Evolutionary conservation across 2,888 invertebrate genomes (phyloP), one percentile per base, ranked within the genome.

Genomic region (Chloroclysta siterata): DNA sequence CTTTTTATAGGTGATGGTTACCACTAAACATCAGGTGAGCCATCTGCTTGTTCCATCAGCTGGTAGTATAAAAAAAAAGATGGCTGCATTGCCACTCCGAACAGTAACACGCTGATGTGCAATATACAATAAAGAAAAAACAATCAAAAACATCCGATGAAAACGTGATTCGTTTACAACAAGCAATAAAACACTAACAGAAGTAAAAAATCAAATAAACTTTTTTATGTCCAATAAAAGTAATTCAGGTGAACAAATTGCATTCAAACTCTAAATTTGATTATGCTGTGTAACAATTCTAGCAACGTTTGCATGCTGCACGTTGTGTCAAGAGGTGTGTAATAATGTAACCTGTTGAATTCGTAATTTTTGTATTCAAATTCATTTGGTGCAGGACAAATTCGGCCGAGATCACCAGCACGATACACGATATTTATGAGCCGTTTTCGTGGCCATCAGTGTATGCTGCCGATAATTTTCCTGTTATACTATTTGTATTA

Each of bases 391-490:
- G 36, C 8, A 3, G 11, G 36, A 8, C 2, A 10, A 39, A 39
- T 39, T 33, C 33, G 33, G 33, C 22, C 22, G 22, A 22, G 22
- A 22, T 22, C 22, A 22, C 22, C 22, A 22, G 22, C 22, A 22
- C 22, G 22, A 2, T 22, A 22, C 22, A 22, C 22, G 22, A 22
- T 33, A 33, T 11, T 11, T 11, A 2, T 39, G 36, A 11, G 2
- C n/a, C 28, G 28, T 48, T 48, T 39, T 48, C 17, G 8, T 60
- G 60, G 42, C 53, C 53, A 17, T 13, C 53, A 60, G 60, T 60
- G 48, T 53, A 60, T 7, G 53, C 14, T 47, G n/a, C 48, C 41
- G n/a, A 53, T 60, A 41, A 48, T 60, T 60, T 53, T 53, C 60
- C 48, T 54, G 46, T 44, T 36, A 22, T 39, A 15, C 39, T 39